Evolutionary conservation across 2,113 vertebrate genomes (phyloP).

Genomic region (Xiphophorus hellerii): DNA sequence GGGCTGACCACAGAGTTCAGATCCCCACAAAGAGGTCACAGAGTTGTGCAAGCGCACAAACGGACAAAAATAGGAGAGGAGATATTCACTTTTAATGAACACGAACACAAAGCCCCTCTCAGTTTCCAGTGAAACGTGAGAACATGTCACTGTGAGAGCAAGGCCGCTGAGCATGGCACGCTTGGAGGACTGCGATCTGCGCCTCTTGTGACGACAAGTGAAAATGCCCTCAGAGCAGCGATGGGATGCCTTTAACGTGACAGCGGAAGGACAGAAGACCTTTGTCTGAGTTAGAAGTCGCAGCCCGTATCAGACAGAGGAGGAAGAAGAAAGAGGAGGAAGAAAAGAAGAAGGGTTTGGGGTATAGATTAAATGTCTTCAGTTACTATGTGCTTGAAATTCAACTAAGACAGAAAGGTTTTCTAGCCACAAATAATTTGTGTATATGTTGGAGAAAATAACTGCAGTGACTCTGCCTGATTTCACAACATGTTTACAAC

Average conservation of each 20-base stretch:
- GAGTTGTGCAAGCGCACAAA: background rate
- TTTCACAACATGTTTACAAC: too few species aligned
- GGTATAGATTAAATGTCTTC: background rate
- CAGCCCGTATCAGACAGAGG: conserved; percentile 2
- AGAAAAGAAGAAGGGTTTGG: background rate
- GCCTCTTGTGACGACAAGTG: background rate
- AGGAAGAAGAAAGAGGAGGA: conserved; percentile 9
- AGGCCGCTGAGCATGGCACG: conserved; percentile 23
- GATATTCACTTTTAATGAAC: conserved; percentile 27
- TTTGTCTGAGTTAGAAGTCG: conserved; percentile 3
- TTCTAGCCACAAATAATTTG: background rate
- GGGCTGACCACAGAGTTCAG: background rate
- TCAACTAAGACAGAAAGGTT: background rate
- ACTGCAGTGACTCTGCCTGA: background rate
- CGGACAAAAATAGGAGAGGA: conserved; percentile 28
- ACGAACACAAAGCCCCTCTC: background rate
- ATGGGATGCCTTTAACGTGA: background rate
- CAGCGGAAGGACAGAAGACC: conserved; percentile 1
- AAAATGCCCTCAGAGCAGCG: conserved; percentile 14
- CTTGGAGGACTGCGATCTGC: background rate
- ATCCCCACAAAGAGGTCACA: conserved; percentile 11
- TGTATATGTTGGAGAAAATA: background rate
- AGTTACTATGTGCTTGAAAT: background rate
- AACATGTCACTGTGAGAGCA: conserved; percentile 13
- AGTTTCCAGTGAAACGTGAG: conserved; percentile 32